Percentiles rank a stretch among this genome's conserved stretches.
These are phyloP conservation scores for Drosophila pseudotakahashii DNA, from an alignment of 2,888 invertebrate species.

Conservation along the genomic window DNA sequence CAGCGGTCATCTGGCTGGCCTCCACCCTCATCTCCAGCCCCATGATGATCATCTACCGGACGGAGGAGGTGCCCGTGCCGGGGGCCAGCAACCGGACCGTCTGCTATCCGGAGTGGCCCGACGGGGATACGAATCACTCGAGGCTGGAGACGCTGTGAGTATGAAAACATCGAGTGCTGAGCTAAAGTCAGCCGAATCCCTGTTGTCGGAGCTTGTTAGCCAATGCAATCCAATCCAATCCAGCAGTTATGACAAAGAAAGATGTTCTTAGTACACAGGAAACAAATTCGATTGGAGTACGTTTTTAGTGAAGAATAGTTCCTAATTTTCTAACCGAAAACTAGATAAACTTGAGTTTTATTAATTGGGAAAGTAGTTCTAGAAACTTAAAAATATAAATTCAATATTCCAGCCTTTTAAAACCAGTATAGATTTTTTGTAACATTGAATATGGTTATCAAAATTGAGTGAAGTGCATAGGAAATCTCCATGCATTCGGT, in stretches of 20 bases:
- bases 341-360: neutral
- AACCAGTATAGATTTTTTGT: too few species aligned
- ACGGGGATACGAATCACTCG: conserved; percentile 89
- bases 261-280: neutral
- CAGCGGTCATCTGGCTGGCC: conserved; percentile 92
- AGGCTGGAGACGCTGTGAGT: conserved; percentile 91
- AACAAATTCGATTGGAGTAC: neutral
- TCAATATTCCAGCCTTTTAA: too few species aligned
- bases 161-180: conserved; percentile 9
- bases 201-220: conserved; percentile 6
- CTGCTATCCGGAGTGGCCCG: conserved; percentile 95
- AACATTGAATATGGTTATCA: too few species aligned
- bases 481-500: neutral
- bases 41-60: conserved; percentile 93
- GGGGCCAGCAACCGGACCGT: conserved; percentile 88
- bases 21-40: conserved; percentile 93
- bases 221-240: neutral
- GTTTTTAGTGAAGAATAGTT: too few species aligned
- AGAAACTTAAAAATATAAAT: neutral
- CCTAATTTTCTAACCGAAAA: neutral
- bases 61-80: conserved; percentile 86
- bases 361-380: too few species aligned
- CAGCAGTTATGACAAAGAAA: conserved; percentile 2
- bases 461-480: neutral
- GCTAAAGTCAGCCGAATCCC: neutral